These are phyloP conservation scores for Zootermopsis nevadensis DNA, from an alignment of 2,888 invertebrate genomes.

Conservation along the genomic window DNA sequence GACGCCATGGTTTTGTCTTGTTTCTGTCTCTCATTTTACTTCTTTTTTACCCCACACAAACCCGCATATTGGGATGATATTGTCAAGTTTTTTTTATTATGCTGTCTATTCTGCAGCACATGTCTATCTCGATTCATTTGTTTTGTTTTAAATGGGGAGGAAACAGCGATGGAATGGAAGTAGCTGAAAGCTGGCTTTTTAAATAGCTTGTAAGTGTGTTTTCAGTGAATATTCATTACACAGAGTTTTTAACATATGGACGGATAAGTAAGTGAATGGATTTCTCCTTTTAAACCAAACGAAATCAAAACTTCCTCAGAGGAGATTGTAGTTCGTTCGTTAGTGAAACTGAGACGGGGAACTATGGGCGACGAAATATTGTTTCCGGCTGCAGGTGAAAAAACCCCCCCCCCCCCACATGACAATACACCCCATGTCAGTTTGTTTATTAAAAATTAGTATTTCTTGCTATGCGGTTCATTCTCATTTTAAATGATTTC, in stretches of 20 bases:
- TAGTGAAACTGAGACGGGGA: too few relatives aligned
- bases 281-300: not conserved
- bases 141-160: not conserved
- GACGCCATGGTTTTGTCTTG: conserved; percentile 29
- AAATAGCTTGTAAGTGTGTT: not conserved
- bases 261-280: not conserved
- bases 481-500: too few relatives aligned
- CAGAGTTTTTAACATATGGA: not conserved
- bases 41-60: not conserved
- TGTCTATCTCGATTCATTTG: not conserved
- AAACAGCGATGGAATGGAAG: not conserved
- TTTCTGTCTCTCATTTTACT: conserved; percentile 14
- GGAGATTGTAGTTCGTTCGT: too few relatives aligned
- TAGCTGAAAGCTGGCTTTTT: not conserved
- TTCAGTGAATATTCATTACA: not conserved
- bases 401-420: too few relatives aligned
- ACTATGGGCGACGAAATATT: too few relatives aligned
- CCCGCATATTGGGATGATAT: conserved; percentile 21
- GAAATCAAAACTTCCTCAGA: too few relatives aligned
- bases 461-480: too few relatives aligned
- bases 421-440: too few relatives aligned
- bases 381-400: too few relatives aligned
- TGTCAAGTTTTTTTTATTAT: not conserved
- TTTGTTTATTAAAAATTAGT: too few relatives aligned
- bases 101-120: not conserved